Evolutionary conservation across 2,888 invertebrate species (phyloP), one percentile per base, ranked within the genome.

Genomic region (Eudemis profundana): DNA sequence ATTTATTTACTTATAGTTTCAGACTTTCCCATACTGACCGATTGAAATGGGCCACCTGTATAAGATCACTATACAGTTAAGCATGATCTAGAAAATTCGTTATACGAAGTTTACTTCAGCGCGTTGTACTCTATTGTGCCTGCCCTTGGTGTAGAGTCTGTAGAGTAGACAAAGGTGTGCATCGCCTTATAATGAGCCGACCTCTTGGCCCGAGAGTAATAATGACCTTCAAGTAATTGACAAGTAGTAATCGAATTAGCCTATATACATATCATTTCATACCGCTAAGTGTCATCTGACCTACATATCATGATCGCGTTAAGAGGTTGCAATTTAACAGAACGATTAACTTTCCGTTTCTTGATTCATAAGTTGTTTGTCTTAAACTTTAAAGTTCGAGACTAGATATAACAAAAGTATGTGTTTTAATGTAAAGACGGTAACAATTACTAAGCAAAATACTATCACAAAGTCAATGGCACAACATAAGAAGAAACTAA

Each of bases 181-280:
- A 64, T 19, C 38, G 61, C 53, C 12, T 64, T 51, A 59, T 57
- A 50, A 44, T 49, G 57, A 46, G 23, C 42, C 44, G 50, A 47
- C 64, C 59, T 62, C 19, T 44, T 71, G 71, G 69, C 69, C 63
- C 61, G 23, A 57, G 57, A 64, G 62, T 69, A 74, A 68, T 69
- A 73, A 70, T 72, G 85, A 82, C 85, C 85, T 84, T 80, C 74
- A 70, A 23, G 49, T 36, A 66, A 61, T 56, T 61, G 54, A 66
- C 71, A 72, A 73, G 72, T 78, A 78, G 67, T 80, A 79, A 77
- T 68, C 62, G 78, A 85, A 77, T 89, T 88, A 87, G 78, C 86
- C 86, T 82, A 78, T 68, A 84, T 87, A 85, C 85, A 87, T 86
- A 81, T 84, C 79, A 84, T 87, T 87, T 86, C 77, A 72, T 75